Base-by-base conservation (phyloP, 2,797 vertebrate genomes). In the Myotis daubentonii region DNA sequence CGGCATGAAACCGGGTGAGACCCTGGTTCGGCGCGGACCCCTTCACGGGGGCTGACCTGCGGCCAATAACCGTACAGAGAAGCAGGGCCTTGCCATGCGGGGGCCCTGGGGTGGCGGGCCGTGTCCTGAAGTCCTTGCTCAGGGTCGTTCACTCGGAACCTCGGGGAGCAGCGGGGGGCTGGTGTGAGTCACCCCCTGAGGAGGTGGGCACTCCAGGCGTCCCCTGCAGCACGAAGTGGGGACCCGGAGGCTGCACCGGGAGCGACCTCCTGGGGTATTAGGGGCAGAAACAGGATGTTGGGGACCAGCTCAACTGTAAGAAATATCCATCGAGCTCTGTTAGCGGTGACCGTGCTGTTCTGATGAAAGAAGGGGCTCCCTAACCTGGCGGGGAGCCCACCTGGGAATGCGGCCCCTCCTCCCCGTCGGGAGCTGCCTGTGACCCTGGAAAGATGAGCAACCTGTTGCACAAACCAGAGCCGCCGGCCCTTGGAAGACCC, bases 221-320 rank as follows among this genome's bases (percentile, higher is more conserved):
- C 93, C 47, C 70, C 87, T 57, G 65, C 81, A 96, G 93, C 95
- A 89, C 96, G 94, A 93, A 82, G 74, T 55, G 93, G 57, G 74
- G 96, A 96, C 83, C 95, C 92, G 96, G 97, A 95, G 85, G 95
- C 71, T 89, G 84, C 74, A 75, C 93, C 94, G 94, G 94, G 91
- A 95, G 96, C 90, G 95, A 19, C 74, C 97, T 97, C 92, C 76
- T 11, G 76, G 89, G 55, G 55, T 20, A 19, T 7, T 19, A 53
- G 51, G 17, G 53, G 53, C 53, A 55, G 53, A 17, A 1, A 55
- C 19, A 9, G 53, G 8, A 8, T 3, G 53, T 22, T 22, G 53
- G 53, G 8, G 53, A 22, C 53, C 53, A 55, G 53, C 53, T 55
- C 3, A 55, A 20, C 8, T 55, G 53, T 53, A 20, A 13, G 53